Percentiles rank a stretch among this genome's conserved stretches.
phyloP scores from a whole-genome alignment of 2,888 invertebrate genomes.

The Tetragonisca angustula region DNA sequence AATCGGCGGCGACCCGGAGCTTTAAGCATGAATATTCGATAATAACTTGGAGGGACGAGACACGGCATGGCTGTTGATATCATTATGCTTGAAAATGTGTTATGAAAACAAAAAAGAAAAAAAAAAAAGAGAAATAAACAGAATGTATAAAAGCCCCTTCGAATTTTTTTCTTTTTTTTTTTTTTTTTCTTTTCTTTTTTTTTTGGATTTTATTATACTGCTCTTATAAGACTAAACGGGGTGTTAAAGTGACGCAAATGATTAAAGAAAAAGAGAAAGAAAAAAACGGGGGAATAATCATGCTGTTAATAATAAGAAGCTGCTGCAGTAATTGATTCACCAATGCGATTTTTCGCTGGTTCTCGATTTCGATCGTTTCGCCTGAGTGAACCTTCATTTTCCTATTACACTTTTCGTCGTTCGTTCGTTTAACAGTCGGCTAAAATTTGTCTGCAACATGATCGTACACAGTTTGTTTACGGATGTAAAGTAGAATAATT shows the following conservation, averaged over 20 bases:
- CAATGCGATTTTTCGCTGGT: background rate
- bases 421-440: background rate
- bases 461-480: background rate
- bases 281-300: too few species aligned
- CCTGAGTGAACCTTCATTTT: too few species aligned
- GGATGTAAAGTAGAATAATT: background rate
- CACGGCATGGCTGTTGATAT: constrained; percentile 67
- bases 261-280: too few species aligned
- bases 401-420: too few species aligned
- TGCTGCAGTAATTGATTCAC: background rate
- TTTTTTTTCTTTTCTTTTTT: too few species aligned
- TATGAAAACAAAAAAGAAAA: constrained; percentile 49
- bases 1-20: constrained; percentile 35
- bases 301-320: background rate
- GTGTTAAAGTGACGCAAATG: too few species aligned
- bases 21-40: constrained; percentile 65
- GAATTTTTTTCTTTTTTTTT: background rate
- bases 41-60: constrained; percentile 43
- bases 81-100: constrained; percentile 73
- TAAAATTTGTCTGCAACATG: too few species aligned
- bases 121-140: constrained; percentile 58
- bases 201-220: background rate
- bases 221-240: too few species aligned
- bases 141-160: constrained; percentile 55
- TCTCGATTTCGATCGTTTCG: too few species aligned